Evolutionary conservation across 1,140 invertebrate genomes (phyloP).

Genomic region (Lamellibrachia luymesi): DNA sequence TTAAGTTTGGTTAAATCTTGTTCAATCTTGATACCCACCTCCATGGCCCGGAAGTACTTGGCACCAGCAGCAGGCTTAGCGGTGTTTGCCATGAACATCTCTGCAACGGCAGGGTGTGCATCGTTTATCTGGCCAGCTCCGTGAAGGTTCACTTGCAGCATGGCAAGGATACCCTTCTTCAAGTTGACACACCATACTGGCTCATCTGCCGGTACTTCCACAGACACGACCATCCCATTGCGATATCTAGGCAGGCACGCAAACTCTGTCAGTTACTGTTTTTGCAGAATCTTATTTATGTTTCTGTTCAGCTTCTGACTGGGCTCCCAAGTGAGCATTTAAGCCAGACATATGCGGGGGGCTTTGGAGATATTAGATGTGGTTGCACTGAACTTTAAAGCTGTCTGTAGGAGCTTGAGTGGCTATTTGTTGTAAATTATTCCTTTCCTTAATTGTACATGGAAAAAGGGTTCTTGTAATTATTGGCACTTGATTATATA

Average conservation of each 20-base stretch:
- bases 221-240: constrained; percentile 31
- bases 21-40: not conserved
- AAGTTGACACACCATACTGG: constrained; percentile 53
- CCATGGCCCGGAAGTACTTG: not conserved
- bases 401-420: too few relatives aligned
- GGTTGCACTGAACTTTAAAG: too few relatives aligned
- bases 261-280: too few relatives aligned
- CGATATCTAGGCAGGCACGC: constrained; percentile 28
- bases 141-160: constrained; percentile 50
- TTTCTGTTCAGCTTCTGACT: too few relatives aligned
- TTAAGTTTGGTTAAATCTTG: not conserved
- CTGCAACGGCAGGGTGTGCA: not conserved
- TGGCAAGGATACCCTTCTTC: constrained; percentile 47
- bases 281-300: too few relatives aligned
- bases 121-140: constrained; percentile 13
- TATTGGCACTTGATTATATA: too few relatives aligned
- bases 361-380: too few relatives aligned
- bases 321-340: too few relatives aligned
- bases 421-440: too few relatives aligned
- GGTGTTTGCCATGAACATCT: constrained; percentile 6
- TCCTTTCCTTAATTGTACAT: too few relatives aligned
- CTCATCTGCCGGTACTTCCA: constrained; percentile 39
- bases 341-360: too few relatives aligned
- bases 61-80: not conserved
- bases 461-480: too few relatives aligned